Evolutionary conservation across 2,113 vertebrate genomes (phyloP), one percentile per base, ranked within the genome.

Genomic region (Nannobrachium achirus): DNA sequence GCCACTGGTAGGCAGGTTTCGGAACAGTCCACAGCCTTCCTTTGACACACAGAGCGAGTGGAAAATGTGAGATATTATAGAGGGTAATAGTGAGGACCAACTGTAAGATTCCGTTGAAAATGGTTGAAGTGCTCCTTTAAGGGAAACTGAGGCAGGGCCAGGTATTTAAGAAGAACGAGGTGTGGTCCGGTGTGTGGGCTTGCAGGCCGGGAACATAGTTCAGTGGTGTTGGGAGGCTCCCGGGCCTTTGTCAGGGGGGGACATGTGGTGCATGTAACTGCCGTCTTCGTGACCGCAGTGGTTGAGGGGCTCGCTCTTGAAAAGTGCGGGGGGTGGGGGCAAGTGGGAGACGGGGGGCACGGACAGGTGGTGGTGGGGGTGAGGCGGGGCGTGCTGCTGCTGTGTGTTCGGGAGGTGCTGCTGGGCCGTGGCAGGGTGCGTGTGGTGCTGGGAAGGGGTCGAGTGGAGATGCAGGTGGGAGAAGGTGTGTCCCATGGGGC

Each of bases 281-380:
- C 56, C 89, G 89, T 96, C 96, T 86, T 97, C 96, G 18, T 95
- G 96, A 74, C 95, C 95, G 57, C 96, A 92, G 85, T 98, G 96
- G 78, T 97, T 98, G 68, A 96, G 90, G 40, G 96, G 95, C 95
- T 99, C 97, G 7, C 95, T 98, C 91, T 98, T 98, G 69, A 99
- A 98, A 64, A 99, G 96, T 40, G 96, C 95, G 0, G 97, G 97
- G 1, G 97, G 95, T 1, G 96, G 95, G 5, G 97, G 96, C 2
- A 97, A 89, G 68, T 97, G 95, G 0, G 96, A 92, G 55, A 95
- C 94, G 0, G 95, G 92, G 0, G 95, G 94, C 6, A 95, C 94
- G 0, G 94, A 85, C 10, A 96, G 91, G 73, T 95, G 95, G 73
- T 96, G 95, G n/a, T 92, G 89, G 7, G 90, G 63, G 53, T 94